These are phyloP conservation scores for Troides aeacus DNA, from an alignment of 2,888 invertebrate genomes.

Conservation along the genomic window DNA sequence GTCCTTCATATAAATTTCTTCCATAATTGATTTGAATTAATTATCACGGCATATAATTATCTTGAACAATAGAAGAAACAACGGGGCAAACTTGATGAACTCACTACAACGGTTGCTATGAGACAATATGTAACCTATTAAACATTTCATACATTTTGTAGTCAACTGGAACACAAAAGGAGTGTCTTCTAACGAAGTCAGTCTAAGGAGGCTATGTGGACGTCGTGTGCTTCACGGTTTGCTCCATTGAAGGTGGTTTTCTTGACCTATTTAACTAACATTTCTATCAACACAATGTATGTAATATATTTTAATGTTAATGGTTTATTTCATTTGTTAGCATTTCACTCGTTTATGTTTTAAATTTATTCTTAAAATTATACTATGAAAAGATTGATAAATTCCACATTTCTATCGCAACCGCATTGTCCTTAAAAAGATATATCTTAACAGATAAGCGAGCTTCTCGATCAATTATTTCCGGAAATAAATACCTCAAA, in stretches of 20 bases:
- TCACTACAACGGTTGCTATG: conserved; percentile 10
- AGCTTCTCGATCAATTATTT: no score
- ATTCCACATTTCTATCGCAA: no score
- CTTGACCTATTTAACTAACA: conserved; percentile 6
- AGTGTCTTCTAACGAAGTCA: conserved; percentile 5
- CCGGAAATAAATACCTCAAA: no score
- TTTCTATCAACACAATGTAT: background rate
- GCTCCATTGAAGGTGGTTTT: conserved; percentile 5
- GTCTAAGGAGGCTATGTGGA: background rate
- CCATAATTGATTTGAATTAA: background rate
- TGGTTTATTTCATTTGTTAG: no score
- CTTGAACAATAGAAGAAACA: conserved; percentile 10
- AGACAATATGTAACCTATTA: background rate
- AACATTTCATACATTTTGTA: conserved; percentile 2
- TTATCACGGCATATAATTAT: background rate
- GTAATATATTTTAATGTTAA: background rate
- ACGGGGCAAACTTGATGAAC: conserved; percentile 1
- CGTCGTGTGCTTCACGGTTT: background rate
- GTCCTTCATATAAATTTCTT: no score
- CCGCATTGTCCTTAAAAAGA: no score
- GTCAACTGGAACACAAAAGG: conserved; percentile 14
- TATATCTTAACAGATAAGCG: no score
- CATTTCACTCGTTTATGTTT: no score
- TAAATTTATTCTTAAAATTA: no score
- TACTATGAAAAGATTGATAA: no score